Conservation (phyloP, 1,140 invertebrate species). For the Tetranychus urticae region DNA sequence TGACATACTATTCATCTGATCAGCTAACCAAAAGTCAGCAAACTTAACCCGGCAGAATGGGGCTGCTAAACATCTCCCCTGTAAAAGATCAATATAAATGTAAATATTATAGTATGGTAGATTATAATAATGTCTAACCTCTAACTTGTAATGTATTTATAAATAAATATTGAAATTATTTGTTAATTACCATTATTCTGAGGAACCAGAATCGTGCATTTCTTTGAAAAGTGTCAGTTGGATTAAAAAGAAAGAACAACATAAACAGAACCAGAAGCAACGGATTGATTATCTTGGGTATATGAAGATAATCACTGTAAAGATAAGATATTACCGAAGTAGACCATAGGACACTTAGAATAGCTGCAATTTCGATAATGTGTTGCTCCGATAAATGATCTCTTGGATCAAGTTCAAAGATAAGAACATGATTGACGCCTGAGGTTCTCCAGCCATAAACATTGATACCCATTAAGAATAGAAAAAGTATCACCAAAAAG, state of each 20-base stretch:
- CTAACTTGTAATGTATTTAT: not conserved
- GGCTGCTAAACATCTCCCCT: constrained; percentile 59
- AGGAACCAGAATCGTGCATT: constrained; percentile 49
- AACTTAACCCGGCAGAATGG: constrained; percentile 90
- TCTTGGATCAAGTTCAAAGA: constrained; percentile 92
- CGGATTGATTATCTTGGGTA: constrained; percentile 75
- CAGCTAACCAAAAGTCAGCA: constrained; percentile 98
- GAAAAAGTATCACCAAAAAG: constrained; percentile 69
- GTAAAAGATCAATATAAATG: constrained; percentile 18
- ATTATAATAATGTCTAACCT: not conserved
- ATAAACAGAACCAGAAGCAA: constrained; percentile 62
- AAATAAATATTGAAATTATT: not conserved
- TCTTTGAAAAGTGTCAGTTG: constrained; percentile 67
- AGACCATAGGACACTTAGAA: constrained; percentile 86
- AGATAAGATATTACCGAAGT: constrained; percentile 42
- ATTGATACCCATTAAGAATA: constrained; percentile 89
- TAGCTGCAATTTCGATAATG: constrained; percentile 79
- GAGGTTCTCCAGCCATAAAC: constrained; percentile 94
- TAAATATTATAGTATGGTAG: not conserved
- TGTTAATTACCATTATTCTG: constrained; percentile 25
- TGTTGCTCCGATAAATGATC: constrained; percentile 87
- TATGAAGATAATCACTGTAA: constrained; percentile 52
- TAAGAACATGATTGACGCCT: constrained; percentile 95
- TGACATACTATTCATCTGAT: constrained; percentile 84
- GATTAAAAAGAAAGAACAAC: constrained; percentile 69